Base-by-base conservation (phyloP, 2,797 vertebrate species). In the Brachyalestes nurse region DNA sequence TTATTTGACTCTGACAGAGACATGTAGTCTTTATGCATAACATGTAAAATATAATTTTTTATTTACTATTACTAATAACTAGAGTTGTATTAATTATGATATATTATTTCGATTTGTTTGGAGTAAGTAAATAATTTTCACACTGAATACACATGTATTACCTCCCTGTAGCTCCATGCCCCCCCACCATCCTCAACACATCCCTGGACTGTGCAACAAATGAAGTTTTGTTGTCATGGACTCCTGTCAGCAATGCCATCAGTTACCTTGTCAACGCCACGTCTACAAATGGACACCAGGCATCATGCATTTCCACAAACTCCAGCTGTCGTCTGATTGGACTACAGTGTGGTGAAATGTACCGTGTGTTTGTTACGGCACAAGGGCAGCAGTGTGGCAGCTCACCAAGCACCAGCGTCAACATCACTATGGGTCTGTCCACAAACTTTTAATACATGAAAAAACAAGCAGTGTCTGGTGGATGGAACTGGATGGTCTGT, bases 161-260 rank as follows among this genome's bases (percentile, higher is more conserved):
- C 16, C 70, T 84, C 17, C 62, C 74, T 82, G 19, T 85, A 94
- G 93, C 83, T 5, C 93, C 92, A 2, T 94, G 93, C 80, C 6
- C 89, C 80, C 92, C 93, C 66, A 16, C 45, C 4, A 51, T 90
- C 4, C 77, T 75, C 45, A 88, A 81, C 7, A 82, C 84, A 42
- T 70, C 83, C 17, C 91, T 87, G 5, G 78, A 5, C 13, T 93
- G 93, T 77, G 47, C 47, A 71, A 82, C 60, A 82, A 90, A 78
- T 77, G 84, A 84, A 9, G 90, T 77, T 5, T n/a, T 58, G 51
- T 57, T 92, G 13, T 83, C 87, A 8, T 93, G 92, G 93, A 86
- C 82, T 42, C 47, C 0, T 17, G 88, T 88, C 16, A 2, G 77
- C 5, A 88, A 87, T 45, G 90, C 90, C 6, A 86, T 90, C 4